These are phyloP conservation scores for Eurosta solidaginis DNA, from an alignment of 1,140 invertebrate species.

Conservation along the genomic window DNA sequence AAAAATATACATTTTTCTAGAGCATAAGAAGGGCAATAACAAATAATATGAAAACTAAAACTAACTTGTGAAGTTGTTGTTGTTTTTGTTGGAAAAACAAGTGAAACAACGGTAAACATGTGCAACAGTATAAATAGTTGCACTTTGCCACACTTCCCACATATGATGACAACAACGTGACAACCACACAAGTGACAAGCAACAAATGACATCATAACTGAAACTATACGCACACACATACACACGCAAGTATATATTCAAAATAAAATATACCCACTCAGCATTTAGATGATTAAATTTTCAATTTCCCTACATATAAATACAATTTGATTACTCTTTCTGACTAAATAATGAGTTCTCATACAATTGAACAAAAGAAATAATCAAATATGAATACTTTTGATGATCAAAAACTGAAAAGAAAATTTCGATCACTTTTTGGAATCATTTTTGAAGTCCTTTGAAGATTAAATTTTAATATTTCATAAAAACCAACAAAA, in stretches of 20 bases:
- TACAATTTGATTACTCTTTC: no score
- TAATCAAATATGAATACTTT: no score
- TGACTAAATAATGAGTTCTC: no score
- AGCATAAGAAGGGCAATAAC: background rate
- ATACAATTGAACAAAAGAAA: no score
- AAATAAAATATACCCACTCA: no score
- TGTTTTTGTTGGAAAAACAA: background rate
- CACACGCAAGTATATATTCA: background rate
- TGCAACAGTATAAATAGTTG: background rate
- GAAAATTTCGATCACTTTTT: no score
- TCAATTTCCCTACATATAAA: no score
- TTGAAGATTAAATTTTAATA: no score
- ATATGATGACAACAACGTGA: constrained; percentile 14
- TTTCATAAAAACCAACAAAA: no score
- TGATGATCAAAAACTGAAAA: no score
- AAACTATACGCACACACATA: background rate
- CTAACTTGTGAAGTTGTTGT: background rate
- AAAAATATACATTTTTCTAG: background rate
- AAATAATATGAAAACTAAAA: background rate
- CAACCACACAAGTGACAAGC: constrained; percentile 6
- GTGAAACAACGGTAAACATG: constrained; percentile 4
- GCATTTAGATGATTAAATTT: no score
- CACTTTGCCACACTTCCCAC: constrained; percentile 3
- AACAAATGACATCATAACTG: constrained; percentile 9
- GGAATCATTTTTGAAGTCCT: no score